Evolutionary conservation across 1,140 invertebrate genomes (phyloP).

Genomic region (Ericerus pela): DNA sequence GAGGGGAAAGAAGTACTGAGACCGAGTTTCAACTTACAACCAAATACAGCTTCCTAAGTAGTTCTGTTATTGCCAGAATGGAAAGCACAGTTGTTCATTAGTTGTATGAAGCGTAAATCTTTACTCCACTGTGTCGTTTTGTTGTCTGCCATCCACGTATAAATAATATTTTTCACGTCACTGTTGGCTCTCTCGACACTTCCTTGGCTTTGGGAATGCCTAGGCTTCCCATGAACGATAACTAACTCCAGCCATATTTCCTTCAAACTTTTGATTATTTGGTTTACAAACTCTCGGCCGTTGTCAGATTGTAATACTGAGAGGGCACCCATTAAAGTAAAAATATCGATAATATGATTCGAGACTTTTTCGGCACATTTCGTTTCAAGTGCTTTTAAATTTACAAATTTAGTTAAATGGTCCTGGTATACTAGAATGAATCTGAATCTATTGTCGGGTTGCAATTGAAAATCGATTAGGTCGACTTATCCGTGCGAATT

Average conservation of each 20-base stretch:
- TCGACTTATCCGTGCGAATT: conserved; percentile 33
- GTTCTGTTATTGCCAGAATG: conserved; percentile 25
- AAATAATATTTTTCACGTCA: conserved; percentile 30
- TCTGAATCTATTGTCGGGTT: conserved; percentile 31
- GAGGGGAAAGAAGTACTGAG: too few relatives aligned
- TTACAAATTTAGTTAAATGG: conserved; percentile 35
- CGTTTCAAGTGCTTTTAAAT: conserved; percentile 25
- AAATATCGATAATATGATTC: conserved; percentile 22
- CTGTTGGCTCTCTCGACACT: conserved; percentile 29
- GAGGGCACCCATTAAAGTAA: conserved; percentile 30
- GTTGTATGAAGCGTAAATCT: conserved; percentile 26
- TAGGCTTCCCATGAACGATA: conserved; percentile 28
- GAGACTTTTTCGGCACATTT: conserved; percentile 22
- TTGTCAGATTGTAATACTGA: conserved; percentile 30
- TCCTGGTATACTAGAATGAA: conserved; percentile 35
- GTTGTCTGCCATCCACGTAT: conserved; percentile 27
- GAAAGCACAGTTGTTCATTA: conserved; percentile 25
- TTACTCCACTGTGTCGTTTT: conserved; percentile 25
- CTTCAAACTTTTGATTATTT: conserved; percentile 26
- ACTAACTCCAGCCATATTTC: conserved; percentile 30
- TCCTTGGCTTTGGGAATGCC: conserved; percentile 28
- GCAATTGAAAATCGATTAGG: conserved; percentile 33
- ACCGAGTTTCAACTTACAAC: conserved; percentile 11
- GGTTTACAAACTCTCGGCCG: conserved; percentile 30
- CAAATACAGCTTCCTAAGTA: conserved; percentile 27